Percentiles rank a stretch among this genome's conserved stretches.
Evolutionary conservation across 1,140 invertebrate genomes (phyloP).

Genomic region (Drosophila prosaltans): DNA sequence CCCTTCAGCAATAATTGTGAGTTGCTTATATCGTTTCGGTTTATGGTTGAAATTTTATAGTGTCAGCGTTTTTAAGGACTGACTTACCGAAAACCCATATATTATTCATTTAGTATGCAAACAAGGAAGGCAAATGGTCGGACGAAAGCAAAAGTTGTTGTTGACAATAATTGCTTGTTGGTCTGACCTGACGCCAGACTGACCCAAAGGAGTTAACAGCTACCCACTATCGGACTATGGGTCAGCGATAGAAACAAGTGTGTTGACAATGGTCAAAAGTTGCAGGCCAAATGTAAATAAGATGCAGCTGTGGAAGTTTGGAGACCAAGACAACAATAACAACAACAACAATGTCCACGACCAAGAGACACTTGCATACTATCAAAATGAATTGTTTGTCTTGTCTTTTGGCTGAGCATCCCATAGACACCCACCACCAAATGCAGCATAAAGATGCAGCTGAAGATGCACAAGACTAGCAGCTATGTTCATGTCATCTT

Average conservation of each 20-base stretch:
- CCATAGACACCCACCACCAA: constrained; percentile 34
- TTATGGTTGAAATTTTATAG: constrained; percentile 32
- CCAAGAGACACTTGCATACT: constrained; percentile 56
- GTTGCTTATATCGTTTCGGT: constrained; percentile 20
- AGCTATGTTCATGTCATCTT: constrained; percentile 76
- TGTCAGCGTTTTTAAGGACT: constrained; percentile 70
- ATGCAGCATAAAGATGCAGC: constrained; percentile 34
- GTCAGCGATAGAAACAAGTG: constrained; percentile 45
- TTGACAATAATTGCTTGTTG: constrained; percentile 43
- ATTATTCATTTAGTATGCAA: constrained; percentile 31
- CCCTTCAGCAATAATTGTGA: background rate
- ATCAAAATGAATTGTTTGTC: constrained; percentile 64
- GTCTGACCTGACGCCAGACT: constrained; percentile 63
- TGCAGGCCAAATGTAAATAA: constrained; percentile 66
- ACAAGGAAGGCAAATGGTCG: constrained; percentile 25
- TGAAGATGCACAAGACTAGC: constrained; percentile 61
- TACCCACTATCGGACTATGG: constrained; percentile 6
- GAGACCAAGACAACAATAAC: constrained; percentile 10
- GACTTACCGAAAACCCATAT: constrained; percentile 53
- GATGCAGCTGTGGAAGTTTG: constrained; percentile 67
- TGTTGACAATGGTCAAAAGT: constrained; percentile 77
- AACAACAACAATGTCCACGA: constrained; percentile 34
- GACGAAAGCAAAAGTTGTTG: constrained; percentile 68
- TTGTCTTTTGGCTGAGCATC: constrained; percentile 31
- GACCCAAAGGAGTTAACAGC: constrained; percentile 26